Conservation (phyloP, 2,797 vertebrate species). For the Tadarida brasiliensis region DNA sequence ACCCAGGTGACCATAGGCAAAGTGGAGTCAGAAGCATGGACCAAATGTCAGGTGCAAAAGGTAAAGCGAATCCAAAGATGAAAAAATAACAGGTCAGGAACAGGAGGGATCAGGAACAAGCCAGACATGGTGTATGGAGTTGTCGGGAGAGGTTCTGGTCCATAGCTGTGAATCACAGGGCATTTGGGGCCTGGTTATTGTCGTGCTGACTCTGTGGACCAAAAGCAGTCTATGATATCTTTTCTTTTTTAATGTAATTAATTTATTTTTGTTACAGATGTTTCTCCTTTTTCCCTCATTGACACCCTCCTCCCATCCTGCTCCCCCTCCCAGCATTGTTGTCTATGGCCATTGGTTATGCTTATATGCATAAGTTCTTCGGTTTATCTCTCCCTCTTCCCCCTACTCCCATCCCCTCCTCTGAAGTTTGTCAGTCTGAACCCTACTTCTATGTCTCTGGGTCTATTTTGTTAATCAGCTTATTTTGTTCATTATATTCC, state of each 20-base stretch:
- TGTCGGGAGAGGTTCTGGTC: background rate
- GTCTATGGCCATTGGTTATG: too few species aligned
- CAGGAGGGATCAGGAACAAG: background rate
- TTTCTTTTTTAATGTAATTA: background rate
- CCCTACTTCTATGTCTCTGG: too few species aligned
- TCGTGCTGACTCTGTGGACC: background rate
- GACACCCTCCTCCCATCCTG: too few species aligned
- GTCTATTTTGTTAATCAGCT: too few species aligned
- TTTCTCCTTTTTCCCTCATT: too few species aligned
- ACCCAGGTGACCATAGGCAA: background rate
- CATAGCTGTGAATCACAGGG: background rate
- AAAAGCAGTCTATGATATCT: background rate
- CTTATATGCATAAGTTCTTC: too few species aligned
- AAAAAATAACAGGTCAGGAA: background rate
- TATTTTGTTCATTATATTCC: too few species aligned
- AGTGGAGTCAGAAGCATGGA: background rate
- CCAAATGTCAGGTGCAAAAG: background rate
- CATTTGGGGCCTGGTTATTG: background rate
- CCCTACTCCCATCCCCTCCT: too few species aligned
- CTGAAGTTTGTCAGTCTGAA: too few species aligned
- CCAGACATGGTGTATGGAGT: background rate
- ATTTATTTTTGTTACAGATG: too few species aligned
- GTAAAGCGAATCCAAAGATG: background rate
- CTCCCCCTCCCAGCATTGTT: too few species aligned
- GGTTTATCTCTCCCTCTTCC: too few species aligned